A percentile compares a stretch with the other conserved stretches of the same genome.
phyloP scores from a whole-genome alignment of 1,140 invertebrate genomes.

The Halyomorpha halys region DNA sequence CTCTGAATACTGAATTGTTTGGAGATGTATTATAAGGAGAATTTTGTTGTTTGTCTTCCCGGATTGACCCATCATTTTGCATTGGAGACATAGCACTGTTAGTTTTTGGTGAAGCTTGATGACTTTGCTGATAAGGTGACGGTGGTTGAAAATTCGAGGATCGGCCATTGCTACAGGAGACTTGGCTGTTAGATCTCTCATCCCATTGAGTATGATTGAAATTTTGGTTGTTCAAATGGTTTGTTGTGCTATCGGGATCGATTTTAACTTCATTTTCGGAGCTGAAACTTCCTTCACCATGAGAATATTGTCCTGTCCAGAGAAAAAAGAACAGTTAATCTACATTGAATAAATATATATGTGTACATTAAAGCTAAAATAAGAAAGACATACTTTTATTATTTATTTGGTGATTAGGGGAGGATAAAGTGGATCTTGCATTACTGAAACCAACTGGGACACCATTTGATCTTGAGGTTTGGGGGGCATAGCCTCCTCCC shows the following conservation, averaged over 20 bases:
- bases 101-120: background rate
- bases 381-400: background rate
- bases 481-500: background rate
- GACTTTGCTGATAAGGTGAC: background rate
- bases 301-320: background rate
- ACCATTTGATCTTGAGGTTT: background rate
- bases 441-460: background rate
- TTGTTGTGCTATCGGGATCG: constrained; percentile 53
- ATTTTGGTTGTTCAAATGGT: background rate
- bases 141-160: background rate
- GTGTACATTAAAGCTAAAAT: background rate
- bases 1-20: constrained; percentile 43
- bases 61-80: background rate
- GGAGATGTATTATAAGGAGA: constrained; percentile 35
- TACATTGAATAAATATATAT: background rate
- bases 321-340: background rate
- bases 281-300: constrained; percentile 20
- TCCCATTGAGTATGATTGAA: background rate
- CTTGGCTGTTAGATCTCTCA: constrained; percentile 1
- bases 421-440: background rate
- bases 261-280: constrained; percentile 45
- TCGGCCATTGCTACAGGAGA: background rate
- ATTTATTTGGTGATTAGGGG: background rate
- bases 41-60: background rate
- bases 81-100: background rate